Percentiles rank a stretch among this genome's conserved stretches.
phyloP scores from a whole-genome alignment of 2,113 vertebrate genomes.

The Perognathus longimembris region DNA sequence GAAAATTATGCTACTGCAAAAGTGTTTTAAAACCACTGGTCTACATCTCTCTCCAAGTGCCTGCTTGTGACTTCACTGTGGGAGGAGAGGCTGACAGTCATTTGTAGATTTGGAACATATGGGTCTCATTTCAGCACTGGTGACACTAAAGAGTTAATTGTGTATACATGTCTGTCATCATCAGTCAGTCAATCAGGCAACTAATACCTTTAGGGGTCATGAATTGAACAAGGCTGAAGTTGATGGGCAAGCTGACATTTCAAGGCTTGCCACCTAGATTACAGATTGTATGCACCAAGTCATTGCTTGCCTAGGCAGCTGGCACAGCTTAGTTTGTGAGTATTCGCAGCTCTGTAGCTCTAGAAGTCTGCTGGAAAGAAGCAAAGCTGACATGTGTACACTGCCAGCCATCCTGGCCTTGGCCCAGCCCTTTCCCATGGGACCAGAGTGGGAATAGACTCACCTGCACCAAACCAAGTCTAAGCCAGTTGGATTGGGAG shows the following conservation, averaged over 20 bases:
- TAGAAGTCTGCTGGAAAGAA: neutral
- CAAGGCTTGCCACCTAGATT: slow-evolving; percentile 69
- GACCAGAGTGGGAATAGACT: neutral
- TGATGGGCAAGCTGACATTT: slow-evolving; percentile 79
- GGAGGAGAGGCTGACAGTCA: neutral
- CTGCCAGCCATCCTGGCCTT: neutral
- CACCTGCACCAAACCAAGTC: neutral
- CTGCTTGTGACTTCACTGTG: slow-evolving; percentile 33
- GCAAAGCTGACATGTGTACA: neutral
- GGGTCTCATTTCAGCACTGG: slow-evolving; percentile 62
- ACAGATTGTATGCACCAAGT: slow-evolving; percentile 77
- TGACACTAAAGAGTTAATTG: slow-evolving; percentile 82
- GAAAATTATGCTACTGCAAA: slow-evolving; percentile 48
- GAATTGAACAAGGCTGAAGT: slow-evolving; percentile 77
- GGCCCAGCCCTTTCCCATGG: neutral
- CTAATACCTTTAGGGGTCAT: slow-evolving; percentile 84
- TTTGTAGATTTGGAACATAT: slow-evolving; percentile 49
- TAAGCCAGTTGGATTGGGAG: neutral
- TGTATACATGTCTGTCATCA: slow-evolving; percentile 79
- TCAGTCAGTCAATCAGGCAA: slow-evolving; percentile 82
- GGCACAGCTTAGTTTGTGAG: slow-evolving; percentile 67
- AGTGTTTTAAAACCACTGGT: neutral
- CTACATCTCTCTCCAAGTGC: neutral
- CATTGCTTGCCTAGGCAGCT: slow-evolving; percentile 71
- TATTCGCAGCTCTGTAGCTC: neutral